phyloP scores from a whole-genome alignment of 1,140 invertebrate species.

The Brachionus sp. region DNA sequence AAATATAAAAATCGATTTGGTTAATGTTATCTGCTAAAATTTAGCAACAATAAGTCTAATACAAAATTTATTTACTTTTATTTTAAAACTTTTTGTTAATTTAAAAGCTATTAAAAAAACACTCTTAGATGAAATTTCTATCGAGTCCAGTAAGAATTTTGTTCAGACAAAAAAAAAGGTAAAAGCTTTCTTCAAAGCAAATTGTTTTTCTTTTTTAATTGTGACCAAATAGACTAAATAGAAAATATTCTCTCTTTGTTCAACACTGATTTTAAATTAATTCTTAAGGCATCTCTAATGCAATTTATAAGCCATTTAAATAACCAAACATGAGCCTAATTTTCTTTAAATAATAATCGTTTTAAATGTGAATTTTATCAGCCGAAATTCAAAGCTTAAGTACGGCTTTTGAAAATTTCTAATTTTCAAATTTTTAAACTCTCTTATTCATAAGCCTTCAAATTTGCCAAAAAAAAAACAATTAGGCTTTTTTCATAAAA shows the following conservation, averaged over 20 bases:
- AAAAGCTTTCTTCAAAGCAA: not conserved
- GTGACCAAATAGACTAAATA: conserved; percentile 2
- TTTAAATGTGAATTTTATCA: not conserved
- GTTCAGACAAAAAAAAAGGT: not conserved
- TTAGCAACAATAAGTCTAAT: not conserved
- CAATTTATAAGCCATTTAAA: not conserved
- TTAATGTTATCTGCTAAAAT: not conserved
- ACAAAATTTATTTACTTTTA: not conserved
- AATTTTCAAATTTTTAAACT: not conserved
- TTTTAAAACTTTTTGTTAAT: not conserved
- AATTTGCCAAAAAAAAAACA: not conserved
- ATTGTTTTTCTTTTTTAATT: not conserved
- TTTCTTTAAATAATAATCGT: not conserved
- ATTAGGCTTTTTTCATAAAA: not conserved
- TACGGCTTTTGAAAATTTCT: not conserved
- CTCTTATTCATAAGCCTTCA: not conserved
- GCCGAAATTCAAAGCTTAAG: not conserved
- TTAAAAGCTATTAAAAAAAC: not conserved
- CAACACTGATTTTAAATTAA: not conserved
- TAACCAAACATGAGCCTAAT: not conserved
- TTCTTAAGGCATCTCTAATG: conserved; percentile 1
- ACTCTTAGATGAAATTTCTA: not conserved
- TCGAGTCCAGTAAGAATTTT: not conserved
- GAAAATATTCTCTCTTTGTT: not conserved
- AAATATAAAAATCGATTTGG: conserved; percentile 12